phyloP scores from a whole-genome alignment of 2,888 invertebrate genomes.

The Gasteruption jaculator region DNA sequence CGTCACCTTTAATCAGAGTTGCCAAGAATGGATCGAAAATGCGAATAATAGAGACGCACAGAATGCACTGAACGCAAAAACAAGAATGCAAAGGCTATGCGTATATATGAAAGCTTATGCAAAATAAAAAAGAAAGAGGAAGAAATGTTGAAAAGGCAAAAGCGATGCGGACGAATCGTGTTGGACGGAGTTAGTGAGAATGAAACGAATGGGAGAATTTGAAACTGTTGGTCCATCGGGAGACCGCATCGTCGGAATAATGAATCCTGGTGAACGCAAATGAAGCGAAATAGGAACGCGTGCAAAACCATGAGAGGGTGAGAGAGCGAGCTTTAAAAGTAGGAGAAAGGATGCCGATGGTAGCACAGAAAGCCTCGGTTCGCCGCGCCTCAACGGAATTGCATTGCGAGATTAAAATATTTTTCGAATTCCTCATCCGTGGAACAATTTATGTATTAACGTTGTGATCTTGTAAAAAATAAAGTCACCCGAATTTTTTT shows the following conservation, averaged over 20 bases:
- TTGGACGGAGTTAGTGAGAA: too few species aligned
- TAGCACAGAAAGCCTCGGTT: not conserved
- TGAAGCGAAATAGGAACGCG: conserved; percentile 24
- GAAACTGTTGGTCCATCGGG: conserved; percentile 12
- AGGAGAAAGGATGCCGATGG: not conserved
- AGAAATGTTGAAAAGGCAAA: conserved; percentile 6
- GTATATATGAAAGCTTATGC: too few species aligned
- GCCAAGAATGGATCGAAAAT: too few species aligned
- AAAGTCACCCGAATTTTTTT: too few species aligned
- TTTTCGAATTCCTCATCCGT: conserved; percentile 26
- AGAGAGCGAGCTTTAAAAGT: not conserved
- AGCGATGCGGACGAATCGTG: too few species aligned
- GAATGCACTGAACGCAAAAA: too few species aligned
- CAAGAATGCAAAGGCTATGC: too few species aligned
- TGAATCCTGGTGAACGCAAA: conserved; percentile 26
- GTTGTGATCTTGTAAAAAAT: too few species aligned
- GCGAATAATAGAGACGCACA: too few species aligned
- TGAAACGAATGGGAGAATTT: conserved; percentile 1
- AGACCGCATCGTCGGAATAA: conserved; percentile 20
- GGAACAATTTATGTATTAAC: too few species aligned
- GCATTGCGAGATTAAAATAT: conserved; percentile 21
- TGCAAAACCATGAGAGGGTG: not conserved
- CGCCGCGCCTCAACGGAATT: conserved; percentile 12
- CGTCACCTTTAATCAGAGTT: too few species aligned
- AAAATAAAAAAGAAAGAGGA: not conserved